Evolutionary conservation across 2,888 invertebrate species (phyloP), one percentile per base, ranked within the genome.

Genomic region (Dasypogon diadema): DNA sequence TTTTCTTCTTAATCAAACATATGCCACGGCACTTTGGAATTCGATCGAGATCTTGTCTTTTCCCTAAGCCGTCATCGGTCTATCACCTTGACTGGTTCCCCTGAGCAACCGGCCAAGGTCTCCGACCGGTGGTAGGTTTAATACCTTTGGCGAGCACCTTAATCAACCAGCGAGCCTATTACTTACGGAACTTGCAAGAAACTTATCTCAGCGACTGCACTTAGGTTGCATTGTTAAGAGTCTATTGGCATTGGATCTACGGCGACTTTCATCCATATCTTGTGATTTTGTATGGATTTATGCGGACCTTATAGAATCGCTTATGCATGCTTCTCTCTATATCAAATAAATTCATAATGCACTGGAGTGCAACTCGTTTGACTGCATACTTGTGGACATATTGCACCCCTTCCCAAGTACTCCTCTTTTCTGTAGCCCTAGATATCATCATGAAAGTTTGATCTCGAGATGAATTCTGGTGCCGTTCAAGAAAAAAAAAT

Each of bases 301-400:
- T 58, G 58, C 58, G 58, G 30, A 16, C 58, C 58, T 58, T 58
- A 58, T 30, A 58, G 30, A 58, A 30, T 30, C 30, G 58, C 18
- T 58, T 58, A 30, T 30, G 58, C 58, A 58, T 58, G 16, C 30
- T 16, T 58, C 24, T 58, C 30, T 14, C 14, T 58, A 58, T 58
- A 34, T 58, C 30, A 58, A 58, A n/a, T n/a, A n/a, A n/a, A 58
- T 30, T 58, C 58, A 58, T 58, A 58, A 58, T 58, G 58, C 58
- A 58, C 58, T 58, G 10, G 58, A 30, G 58, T 10, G 58, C 30
- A 34, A 58, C 58, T 58, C 24, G 58, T 58, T 58, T 58, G 58
- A 58, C 58, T 22, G 58, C 58, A 58, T 58, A 16, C 26, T 30
- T 30, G 30, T 8, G 30, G 30, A 30, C 30, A 30, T 8, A 8